These are phyloP conservation scores for Oikopleura dioica DNA, from an alignment of 23 tunicate species.

Conservation along the genomic window DNA sequence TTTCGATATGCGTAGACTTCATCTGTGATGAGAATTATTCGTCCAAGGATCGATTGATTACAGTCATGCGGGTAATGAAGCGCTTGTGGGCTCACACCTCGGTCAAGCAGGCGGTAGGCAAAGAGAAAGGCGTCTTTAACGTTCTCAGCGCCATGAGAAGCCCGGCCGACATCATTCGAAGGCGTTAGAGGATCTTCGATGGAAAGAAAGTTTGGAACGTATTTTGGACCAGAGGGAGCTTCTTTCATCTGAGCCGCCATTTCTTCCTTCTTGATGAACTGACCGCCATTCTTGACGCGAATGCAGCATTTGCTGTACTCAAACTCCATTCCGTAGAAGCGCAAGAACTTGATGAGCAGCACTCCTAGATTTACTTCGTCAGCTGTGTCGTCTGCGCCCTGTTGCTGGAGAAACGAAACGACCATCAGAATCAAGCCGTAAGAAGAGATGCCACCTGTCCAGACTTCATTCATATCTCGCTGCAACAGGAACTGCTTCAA, in stretches of 20 bases:
- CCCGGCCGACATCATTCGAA: constrained; percentile 51
- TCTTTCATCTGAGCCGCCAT: constrained; percentile 11
- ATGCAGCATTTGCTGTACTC: constrained; percentile 15
- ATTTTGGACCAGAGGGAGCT: constrained; percentile 13
- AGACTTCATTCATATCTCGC: neutral
- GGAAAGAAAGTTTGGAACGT: constrained; percentile 27
- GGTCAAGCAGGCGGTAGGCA: constrained; percentile 31
- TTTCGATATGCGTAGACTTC: constrained; percentile 24
- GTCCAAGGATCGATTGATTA: constrained; percentile 17
- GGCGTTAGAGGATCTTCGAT: constrained; percentile 75
- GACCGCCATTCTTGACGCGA: constrained; percentile 40
- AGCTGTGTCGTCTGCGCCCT: neutral
- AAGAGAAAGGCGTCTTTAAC: constrained; percentile 38
- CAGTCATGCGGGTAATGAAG: neutral
- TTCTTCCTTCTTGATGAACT: constrained; percentile 34
- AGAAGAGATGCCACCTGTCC: neutral
- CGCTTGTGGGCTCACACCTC: constrained; percentile 12
- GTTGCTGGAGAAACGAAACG: neutral
- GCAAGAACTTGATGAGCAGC: neutral
- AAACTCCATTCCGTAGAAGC: neutral
- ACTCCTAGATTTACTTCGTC: constrained; percentile 1
- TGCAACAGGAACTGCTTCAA: neutral
- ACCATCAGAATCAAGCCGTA: neutral
- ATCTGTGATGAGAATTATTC: constrained; percentile 22
- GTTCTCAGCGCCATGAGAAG: constrained; percentile 32